These are phyloP conservation scores for Tryphoninae sp. DNA, from an alignment of 2,888 invertebrate genomes.

Conservation along the genomic window DNA sequence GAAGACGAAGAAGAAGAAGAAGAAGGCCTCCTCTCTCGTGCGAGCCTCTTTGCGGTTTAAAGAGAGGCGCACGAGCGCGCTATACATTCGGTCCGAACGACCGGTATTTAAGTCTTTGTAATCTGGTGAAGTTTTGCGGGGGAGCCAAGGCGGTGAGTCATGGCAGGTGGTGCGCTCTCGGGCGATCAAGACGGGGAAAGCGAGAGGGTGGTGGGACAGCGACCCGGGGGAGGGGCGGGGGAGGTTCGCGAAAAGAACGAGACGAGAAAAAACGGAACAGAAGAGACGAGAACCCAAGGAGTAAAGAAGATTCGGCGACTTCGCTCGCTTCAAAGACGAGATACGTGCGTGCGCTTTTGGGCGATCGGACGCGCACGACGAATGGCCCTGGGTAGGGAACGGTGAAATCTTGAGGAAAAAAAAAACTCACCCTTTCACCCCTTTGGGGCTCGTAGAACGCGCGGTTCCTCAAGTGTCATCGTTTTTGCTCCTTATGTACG, in stretches of 20 bases:
- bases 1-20: no score
- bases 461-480: constrained; percentile 50
- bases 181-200: constrained; percentile 62
- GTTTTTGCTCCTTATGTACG: constrained; percentile 53
- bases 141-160: constrained; percentile 78
- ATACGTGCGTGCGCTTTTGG: constrained; percentile 26
- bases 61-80: constrained; percentile 58
- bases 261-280: constrained; percentile 28
- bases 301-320: constrained; percentile 60
- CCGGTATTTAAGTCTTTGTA: constrained; percentile 79
- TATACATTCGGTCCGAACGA: constrained; percentile 74
- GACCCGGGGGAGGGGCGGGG: constrained; percentile 54
- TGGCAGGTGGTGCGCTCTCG: constrained; percentile 76
- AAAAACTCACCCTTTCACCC: constrained; percentile 56
- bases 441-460: constrained; percentile 32
- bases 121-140: constrained; percentile 79
- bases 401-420: constrained; percentile 41
- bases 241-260: constrained; percentile 36
- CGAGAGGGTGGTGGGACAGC: constrained; percentile 42
- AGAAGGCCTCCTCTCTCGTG: constrained; percentile 49
- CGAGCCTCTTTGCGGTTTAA: constrained; percentile 65
- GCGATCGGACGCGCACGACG: constrained; percentile 55
- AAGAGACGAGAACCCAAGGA: constrained; percentile 24
- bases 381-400: constrained; percentile 36
- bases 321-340: constrained; percentile 48